Evolutionary conservation across 2,888 invertebrate species (phyloP), one percentile per base, ranked within the genome.

Genomic region (Synanthedon formicaeformis): DNA sequence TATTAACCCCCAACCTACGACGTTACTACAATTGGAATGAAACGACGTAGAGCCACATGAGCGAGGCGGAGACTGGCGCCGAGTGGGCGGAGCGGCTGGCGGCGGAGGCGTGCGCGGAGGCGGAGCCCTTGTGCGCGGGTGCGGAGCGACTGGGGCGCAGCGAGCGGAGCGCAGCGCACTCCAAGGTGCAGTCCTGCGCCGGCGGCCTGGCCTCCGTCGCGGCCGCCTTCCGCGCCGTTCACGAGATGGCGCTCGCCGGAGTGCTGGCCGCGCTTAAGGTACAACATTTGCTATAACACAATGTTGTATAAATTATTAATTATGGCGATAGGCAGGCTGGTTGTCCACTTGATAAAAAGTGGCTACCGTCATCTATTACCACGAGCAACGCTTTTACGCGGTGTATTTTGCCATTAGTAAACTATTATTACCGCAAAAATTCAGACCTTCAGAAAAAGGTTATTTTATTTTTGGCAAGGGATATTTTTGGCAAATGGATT

Each of bases 31-130:
- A 18, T n/a, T 41, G n/a, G 1, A 41, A 6, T 6, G 16, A 34
- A 10, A 34, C 10, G 34, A 14, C 2, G 13, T 75, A 96, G 93
- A 92, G 93, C 23, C 93, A 95, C 65, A 78, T 97, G 60, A 97
- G 96, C 78, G 98, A 98, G 78, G 93, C 96, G 10, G 97, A 98
- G 71, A 91, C 93, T 50, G 96, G 97, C 62, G 93, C 93, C 57
- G 97, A 97, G 71, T 97, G 96, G 80, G 91, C 97, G 50, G 94
- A 94, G 73, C 94, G 96, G 0, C 85, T 99, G 41, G 94, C 95
- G 67, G 89, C 89, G 57, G 93, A 92, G 57, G 90, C 97, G 61
- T 90, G 92, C 63, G 89, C 89, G 53, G 94, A 92, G 71, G 93
- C 93, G 16, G 89, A 88, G 51, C 87, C 89, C 50, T 89, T 91